Evolutionary conservation across 1,140 invertebrate species (phyloP).

Genomic region (Branchinecta lynchi): DNA sequence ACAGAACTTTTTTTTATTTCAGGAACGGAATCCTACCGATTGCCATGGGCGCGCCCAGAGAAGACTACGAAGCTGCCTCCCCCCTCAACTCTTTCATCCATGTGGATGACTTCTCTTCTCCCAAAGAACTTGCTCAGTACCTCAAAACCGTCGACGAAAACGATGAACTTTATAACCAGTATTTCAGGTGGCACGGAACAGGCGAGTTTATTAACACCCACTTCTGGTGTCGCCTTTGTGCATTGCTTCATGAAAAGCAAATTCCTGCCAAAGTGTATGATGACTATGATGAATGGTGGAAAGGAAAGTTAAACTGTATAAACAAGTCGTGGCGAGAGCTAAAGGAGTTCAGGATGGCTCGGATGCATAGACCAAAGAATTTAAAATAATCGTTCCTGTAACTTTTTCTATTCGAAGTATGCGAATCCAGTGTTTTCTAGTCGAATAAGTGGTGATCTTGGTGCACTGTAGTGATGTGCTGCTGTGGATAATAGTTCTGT

Average conservation of each 20-base stretch:
- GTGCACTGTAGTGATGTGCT: no score
- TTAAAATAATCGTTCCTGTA: no score
- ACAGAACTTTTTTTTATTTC: slow-evolving; percentile 26
- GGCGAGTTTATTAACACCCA: slow-evolving; percentile 88
- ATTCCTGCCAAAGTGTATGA: slow-evolving; percentile 34
- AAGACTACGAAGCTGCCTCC: slow-evolving; percentile 70
- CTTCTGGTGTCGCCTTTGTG: slow-evolving; percentile 88
- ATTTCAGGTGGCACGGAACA: slow-evolving; percentile 76
- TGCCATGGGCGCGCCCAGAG: slow-evolving; percentile 82
- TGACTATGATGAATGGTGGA: slow-evolving; percentile 35
- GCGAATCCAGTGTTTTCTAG: no score
- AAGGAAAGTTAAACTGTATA: slow-evolving; percentile 42
- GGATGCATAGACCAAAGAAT: slow-evolving; percentile 9
- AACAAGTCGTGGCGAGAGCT: slow-evolving; percentile 73
- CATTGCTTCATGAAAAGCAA: slow-evolving; percentile 59
- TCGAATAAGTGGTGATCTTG: no score
- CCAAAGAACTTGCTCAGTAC: slow-evolving; percentile 67
- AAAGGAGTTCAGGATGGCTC: slow-evolving; percentile 21
- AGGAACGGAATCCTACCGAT: slow-evolving; percentile 78
- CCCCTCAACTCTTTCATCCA: slow-evolving; percentile 81
- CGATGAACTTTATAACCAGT: slow-evolving; percentile 76
- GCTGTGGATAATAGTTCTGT: no score
- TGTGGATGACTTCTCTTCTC: slow-evolving; percentile 78
- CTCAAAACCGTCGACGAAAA: slow-evolving; percentile 65
- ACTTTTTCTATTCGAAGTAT: no score